Evolutionary conservation across 2,113 vertebrate species (phyloP), one percentile per base, ranked within the genome.

Genomic region (Salvator merianae): DNA sequence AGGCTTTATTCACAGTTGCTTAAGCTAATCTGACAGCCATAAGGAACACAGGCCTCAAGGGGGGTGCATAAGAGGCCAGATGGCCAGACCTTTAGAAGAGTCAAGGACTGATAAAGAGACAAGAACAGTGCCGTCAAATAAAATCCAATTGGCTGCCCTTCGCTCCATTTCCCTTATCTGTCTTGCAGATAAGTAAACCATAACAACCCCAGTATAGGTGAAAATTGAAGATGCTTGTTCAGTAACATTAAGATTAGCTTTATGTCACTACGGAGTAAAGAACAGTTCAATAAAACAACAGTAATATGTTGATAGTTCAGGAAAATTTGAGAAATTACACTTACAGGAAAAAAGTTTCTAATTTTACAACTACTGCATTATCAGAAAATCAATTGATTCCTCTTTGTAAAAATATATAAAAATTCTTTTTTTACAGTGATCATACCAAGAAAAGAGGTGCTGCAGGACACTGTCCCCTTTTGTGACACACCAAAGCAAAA

Each of bases 381-480:
- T 73, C 78, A 22, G 65, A 43, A 32, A 70, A 26, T n/a, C 10
- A n/a, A 13, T 4, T 74, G 59, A 62, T 47, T 71, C 86, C 2
- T 40, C 28, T 87, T 86, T 72, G 38, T 73, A 20, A 79, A 73
- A 0, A 85, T 83, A 36, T 28, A 66, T 84, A 40, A 87, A 79
- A 24, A 50, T 62, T 24, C 70, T 69, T 14, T 38, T 91, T 0
- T 93, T 94, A 32, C 85, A 96, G 95, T 92, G 77, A 90, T 96
- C 0, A 8, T 91, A 84, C 92, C 95, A 75, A 92, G 95, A 83
- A 92, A 94, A 86, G 95, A 94, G 36, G 77, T 95, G 63, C 92
- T 95, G 6, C 91, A 92, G 78, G 93, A 95, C 78, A 95, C 95
- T 34, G 63, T 84, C 34, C 93, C 94, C 70, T 94, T 92, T 66